Evolutionary conservation across 2,113 vertebrate genomes (phyloP).

Genomic region (Rafetus swinhoei): DNA sequence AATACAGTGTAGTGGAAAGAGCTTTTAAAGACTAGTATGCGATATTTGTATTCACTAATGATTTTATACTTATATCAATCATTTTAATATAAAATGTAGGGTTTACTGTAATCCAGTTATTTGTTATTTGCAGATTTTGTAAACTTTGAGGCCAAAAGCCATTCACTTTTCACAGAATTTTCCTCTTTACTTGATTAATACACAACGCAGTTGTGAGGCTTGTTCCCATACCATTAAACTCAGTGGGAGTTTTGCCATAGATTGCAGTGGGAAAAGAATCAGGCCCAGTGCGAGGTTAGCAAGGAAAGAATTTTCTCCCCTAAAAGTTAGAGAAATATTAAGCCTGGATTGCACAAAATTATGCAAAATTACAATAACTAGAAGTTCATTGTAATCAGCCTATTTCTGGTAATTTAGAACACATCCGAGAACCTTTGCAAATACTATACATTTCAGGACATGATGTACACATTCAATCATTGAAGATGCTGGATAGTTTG

Average conservation of each 20-base stretch:
- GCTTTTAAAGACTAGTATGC: background rate
- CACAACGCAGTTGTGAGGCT: constrained; percentile 10
- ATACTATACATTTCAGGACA: constrained; percentile 50
- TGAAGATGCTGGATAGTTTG: background rate
- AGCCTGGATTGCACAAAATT: constrained; percentile 37
- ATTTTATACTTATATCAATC: constrained; percentile 54
- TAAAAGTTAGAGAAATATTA: constrained; percentile 26
- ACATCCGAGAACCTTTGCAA: constrained; percentile 46
- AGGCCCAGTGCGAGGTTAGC: background rate
- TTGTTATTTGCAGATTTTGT: background rate
- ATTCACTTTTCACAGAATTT: constrained; percentile 56
- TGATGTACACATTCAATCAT: constrained; percentile 45
- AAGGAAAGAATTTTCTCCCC: background rate
- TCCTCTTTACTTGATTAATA: constrained; percentile 51
- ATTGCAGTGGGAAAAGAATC: background rate
- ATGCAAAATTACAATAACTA: constrained; percentile 23
- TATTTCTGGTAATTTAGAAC: constrained; percentile 63
- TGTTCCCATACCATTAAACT: constrained; percentile 2
- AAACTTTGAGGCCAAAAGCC: constrained; percentile 30
- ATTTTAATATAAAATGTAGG: constrained; percentile 36
- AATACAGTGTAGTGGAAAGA: background rate
- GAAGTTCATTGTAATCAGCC: constrained; percentile 54
- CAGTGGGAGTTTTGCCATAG: background rate
- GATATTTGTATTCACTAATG: constrained; percentile 11
- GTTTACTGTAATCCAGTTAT: constrained; percentile 38